Percentiles rank a stretch among this genome's conserved stretches.
phyloP scores from a whole-genome alignment of 2,888 invertebrate genomes.

The Diabrotica balteata region DNA sequence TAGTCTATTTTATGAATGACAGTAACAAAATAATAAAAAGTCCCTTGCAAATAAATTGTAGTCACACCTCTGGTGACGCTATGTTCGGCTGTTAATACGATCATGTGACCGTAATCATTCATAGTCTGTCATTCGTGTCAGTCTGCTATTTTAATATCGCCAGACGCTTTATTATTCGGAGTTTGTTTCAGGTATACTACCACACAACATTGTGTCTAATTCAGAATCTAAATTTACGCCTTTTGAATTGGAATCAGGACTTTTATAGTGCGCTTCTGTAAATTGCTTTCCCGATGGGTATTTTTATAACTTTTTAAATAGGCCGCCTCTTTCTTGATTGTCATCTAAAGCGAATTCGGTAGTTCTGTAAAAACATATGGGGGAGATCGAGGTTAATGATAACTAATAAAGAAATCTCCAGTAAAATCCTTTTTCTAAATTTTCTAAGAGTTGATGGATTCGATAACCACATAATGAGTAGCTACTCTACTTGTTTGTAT shows the following conservation, averaged over 20 bases:
- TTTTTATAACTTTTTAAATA: background rate
- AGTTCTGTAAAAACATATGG: too few species aligned
- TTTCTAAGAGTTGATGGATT: too few species aligned
- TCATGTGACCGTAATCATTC: conserved; percentile 59
- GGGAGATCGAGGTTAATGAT: too few species aligned
- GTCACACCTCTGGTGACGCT: background rate
- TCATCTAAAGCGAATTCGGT: background rate
- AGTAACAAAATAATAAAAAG: too few species aligned
- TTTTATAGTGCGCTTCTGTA: conserved; percentile 42
- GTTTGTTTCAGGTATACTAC: conserved; percentile 26
- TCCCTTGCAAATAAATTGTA: background rate
- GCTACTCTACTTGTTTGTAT: too few species aligned
- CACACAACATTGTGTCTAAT: conserved; percentile 32
- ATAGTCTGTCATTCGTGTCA: conserved; percentile 56
- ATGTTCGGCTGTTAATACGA: conserved; percentile 42
- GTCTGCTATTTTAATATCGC: conserved; percentile 46
- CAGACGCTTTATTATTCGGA: conserved; percentile 31
- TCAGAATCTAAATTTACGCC: conserved; percentile 44
- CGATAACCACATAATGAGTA: too few species aligned
- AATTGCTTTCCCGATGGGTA: conserved; percentile 39
- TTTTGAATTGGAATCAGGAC: conserved; percentile 44
- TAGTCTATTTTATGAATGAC: too few species aligned
- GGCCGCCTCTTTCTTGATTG: conserved; percentile 1
- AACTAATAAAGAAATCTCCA: too few species aligned
- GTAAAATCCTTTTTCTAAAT: too few species aligned